Conservation (phyloP, 2,797 vertebrate genomes). For the Capromys pilorides region DNA sequence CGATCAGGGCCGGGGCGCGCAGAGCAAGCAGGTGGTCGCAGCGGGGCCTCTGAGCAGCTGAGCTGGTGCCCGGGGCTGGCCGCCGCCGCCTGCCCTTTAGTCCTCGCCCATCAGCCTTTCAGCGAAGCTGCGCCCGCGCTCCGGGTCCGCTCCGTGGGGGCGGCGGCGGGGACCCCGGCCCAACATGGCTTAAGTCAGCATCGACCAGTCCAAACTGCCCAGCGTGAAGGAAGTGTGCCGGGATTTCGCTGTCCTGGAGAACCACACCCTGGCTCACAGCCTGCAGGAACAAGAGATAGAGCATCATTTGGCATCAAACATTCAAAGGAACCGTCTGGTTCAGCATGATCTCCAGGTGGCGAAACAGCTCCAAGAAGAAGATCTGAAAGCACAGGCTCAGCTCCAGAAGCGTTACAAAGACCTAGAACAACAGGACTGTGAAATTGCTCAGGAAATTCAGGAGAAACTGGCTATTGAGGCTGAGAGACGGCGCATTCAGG, state of each 20-base stretch:
- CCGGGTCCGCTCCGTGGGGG: not conserved
- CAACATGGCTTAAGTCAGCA: slow-evolving; percentile 94
- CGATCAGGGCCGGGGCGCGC: not conserved
- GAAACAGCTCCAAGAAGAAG: slow-evolving; percentile 96
- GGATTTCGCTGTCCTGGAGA: slow-evolving; percentile 97
- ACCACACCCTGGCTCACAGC: slow-evolving; percentile 96
- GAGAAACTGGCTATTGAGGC: slow-evolving; percentile 95
- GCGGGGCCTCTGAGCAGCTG: not conserved
- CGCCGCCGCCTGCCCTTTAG: not conserved
- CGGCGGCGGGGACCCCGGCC: not conserved
- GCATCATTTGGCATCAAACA: slow-evolving; percentile 96
- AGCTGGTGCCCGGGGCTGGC: not conserved
- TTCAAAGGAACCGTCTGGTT: slow-evolving; percentile 96
- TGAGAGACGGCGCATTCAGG: slow-evolving; percentile 91
- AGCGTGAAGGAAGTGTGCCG: slow-evolving; percentile 97
- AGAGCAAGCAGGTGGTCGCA: slow-evolving; percentile 67
- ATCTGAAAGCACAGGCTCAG: slow-evolving; percentile 90
- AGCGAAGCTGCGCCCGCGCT: not conserved
- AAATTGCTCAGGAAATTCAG: slow-evolving; percentile 98
- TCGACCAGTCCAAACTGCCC: slow-evolving; percentile 95
- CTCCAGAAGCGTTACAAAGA: slow-evolving; percentile 89
- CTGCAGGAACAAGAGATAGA: slow-evolving; percentile 99
- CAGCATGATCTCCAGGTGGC: slow-evolving; percentile 95
- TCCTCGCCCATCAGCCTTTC: not conserved
- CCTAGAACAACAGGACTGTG: slow-evolving; percentile 91